These are phyloP conservation scores for Oscheius sp. DNA, from an alignment of 1,140 invertebrate species.

Conservation along the genomic window DNA sequence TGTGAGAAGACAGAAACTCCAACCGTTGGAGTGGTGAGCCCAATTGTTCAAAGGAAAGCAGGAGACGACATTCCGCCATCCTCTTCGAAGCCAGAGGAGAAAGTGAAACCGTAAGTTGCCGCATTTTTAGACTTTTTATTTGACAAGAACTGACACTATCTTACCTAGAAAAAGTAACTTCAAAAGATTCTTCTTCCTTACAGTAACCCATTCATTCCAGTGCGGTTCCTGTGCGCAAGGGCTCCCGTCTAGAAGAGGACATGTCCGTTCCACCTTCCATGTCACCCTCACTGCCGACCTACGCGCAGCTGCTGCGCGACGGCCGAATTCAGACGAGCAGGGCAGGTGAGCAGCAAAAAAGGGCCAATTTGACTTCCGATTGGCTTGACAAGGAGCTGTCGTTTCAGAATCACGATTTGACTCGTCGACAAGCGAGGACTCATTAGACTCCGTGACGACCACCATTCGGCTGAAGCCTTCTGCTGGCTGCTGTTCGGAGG, in stretches of 20 bases:
- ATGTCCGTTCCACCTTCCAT: neutral
- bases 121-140: neutral
- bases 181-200: neutral
- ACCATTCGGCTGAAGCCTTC: conserved; percentile 17
- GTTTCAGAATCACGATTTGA: neutral
- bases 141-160: neutral
- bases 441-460: conserved; percentile 35
- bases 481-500: conserved; percentile 9
- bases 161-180: neutral
- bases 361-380: too few relatives aligned
- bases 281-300: neutral
- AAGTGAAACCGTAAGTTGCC: neutral
- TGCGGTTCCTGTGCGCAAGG: neutral
- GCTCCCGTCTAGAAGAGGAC: neutral
- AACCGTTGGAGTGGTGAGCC: conserved; percentile 37
- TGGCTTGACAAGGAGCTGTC: neutral
- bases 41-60: conserved; percentile 24
- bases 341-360: neutral
- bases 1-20: conserved; percentile 3
- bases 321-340: neutral
- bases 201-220: neutral
- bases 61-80: neutral
- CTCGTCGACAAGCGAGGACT: conserved; percentile 37
- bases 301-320: neutral
- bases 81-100: conserved; percentile 15